Percentiles rank a stretch among this genome's conserved stretches.
Conservation (phyloP, 2,113 vertebrate genomes). For the Apodemus speciosus region DNA sequence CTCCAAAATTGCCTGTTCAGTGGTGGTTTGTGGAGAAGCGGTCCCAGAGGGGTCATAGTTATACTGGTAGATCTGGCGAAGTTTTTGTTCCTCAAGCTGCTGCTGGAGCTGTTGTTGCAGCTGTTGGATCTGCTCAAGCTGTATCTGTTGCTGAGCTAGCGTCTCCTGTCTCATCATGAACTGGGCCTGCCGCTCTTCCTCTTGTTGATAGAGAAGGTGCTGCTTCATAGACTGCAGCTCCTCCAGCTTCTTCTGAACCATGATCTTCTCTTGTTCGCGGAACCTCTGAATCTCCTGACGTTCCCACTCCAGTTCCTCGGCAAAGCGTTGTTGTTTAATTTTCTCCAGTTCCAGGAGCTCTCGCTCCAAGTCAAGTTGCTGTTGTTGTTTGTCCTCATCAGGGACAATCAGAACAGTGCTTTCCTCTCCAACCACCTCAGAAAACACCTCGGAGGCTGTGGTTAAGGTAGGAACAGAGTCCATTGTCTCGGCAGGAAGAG, state of each 20-base stretch:
- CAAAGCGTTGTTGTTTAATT: constrained; percentile 96
- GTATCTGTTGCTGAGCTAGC: constrained; percentile 94
- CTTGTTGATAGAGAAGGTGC: constrained; percentile 95
- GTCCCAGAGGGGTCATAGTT: constrained; percentile 87
- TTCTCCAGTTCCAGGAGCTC: constrained; percentile 97
- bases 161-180: constrained; percentile 97
- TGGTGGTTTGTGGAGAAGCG: constrained; percentile 85
- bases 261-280: constrained; percentile 96
- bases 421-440: constrained; percentile 92
- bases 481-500: constrained; percentile 87
- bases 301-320: constrained; percentile 98
- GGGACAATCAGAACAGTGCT: constrained; percentile 91
- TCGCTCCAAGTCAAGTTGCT: constrained; percentile 95
- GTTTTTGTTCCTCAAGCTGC: constrained; percentile 96
- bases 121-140: constrained; percentile 96
- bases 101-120: constrained; percentile 97
- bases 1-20: constrained; percentile 91
- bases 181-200: constrained; percentile 97
- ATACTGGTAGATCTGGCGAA: constrained; percentile 91
- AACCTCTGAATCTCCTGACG: constrained; percentile 98
- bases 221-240: constrained; percentile 98
- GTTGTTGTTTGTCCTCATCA: constrained; percentile 95
- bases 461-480: constrained; percentile 88
- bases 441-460: constrained; percentile 92
- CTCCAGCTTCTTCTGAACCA: constrained; percentile 97